A percentile compares a stretch with the other conserved stretches of the same genome.
Evolutionary conservation across 2,888 invertebrate species (phyloP).

Genomic region (Drosophila meridionalis): DNA sequence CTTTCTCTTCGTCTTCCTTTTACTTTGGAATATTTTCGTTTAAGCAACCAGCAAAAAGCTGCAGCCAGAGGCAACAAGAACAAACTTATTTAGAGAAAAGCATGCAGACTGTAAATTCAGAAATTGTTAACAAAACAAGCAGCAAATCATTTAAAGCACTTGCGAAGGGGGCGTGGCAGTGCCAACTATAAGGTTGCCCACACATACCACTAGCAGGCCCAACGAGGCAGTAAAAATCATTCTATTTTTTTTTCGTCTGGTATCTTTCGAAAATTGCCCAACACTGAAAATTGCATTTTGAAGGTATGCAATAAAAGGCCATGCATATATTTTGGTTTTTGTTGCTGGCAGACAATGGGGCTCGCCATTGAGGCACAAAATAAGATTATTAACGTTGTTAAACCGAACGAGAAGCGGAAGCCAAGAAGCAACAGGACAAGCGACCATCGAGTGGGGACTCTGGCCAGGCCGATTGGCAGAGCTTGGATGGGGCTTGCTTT

Average conservation of each 20-base stretch:
- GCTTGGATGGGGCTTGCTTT: constrained; percentile 28
- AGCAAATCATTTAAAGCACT: constrained; percentile 47
- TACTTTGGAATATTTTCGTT: constrained; percentile 18
- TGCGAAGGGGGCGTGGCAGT: constrained; percentile 15
- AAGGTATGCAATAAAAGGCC: constrained; percentile 51
- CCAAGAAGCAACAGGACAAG: constrained; percentile 49
- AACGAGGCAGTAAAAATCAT: constrained; percentile 22
- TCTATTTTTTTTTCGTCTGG: background rate
- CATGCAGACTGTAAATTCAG: constrained; percentile 8
- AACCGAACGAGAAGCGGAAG: constrained; percentile 68
- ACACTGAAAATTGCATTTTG: constrained; percentile 45
- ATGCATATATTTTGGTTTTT: constrained; percentile 55
- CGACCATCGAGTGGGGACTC: background rate
- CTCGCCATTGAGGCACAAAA: constrained; percentile 72
- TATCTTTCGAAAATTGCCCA: constrained; percentile 35
- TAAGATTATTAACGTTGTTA: constrained; percentile 78
- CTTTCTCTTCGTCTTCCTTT: background rate
- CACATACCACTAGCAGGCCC: constrained; percentile 18
- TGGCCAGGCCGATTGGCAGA: constrained; percentile 47
- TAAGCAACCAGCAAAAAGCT: constrained; percentile 7
- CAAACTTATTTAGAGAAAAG: constrained; percentile 15
- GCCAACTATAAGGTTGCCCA: constrained; percentile 6
- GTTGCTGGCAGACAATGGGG: constrained; percentile 48
- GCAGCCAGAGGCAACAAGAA: background rate
- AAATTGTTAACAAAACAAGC: constrained; percentile 25